Percentiles rank a stretch among this genome's conserved stretches.
phyloP scores from a whole-genome alignment of 2,113 vertebrate genomes.

The Tichodroma muraria region DNA sequence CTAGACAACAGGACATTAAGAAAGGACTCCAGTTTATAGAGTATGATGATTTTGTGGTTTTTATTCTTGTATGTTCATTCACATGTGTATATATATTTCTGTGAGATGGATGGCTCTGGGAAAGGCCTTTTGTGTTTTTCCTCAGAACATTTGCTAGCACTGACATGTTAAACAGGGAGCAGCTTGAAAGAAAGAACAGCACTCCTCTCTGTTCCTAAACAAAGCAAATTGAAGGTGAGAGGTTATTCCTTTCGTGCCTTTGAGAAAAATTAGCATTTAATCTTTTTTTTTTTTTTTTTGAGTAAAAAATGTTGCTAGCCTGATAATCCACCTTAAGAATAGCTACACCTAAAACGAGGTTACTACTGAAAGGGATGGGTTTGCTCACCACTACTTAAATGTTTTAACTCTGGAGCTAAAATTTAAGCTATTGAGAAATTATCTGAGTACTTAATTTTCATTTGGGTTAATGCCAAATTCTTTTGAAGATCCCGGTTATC shows the following conservation, averaged over 20 bases:
- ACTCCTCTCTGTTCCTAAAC: not conserved
- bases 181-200: not conserved
- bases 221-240: not conserved
- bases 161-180: not conserved
- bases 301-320: not conserved
- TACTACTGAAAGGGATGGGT: not conserved
- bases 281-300: not conserved
- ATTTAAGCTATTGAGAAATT: not conserved
- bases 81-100: not conserved
- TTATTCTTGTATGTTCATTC: not conserved
- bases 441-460: not conserved
- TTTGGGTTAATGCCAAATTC: not conserved
- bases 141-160: not conserved
- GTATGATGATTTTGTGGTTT: slow-evolving; percentile 78
- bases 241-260: not conserved
- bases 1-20: slow-evolving; percentile 90
- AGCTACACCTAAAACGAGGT: not conserved
- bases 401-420: not conserved
- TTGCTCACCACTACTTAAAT: not conserved
- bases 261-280: not conserved
- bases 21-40: slow-evolving; percentile 94
- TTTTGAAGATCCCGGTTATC: not conserved
- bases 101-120: not conserved
- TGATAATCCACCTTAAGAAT: not conserved
- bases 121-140: not conserved